Conservation (phyloP, 2,888 invertebrate species). For the Ctena decussata region DNA sequence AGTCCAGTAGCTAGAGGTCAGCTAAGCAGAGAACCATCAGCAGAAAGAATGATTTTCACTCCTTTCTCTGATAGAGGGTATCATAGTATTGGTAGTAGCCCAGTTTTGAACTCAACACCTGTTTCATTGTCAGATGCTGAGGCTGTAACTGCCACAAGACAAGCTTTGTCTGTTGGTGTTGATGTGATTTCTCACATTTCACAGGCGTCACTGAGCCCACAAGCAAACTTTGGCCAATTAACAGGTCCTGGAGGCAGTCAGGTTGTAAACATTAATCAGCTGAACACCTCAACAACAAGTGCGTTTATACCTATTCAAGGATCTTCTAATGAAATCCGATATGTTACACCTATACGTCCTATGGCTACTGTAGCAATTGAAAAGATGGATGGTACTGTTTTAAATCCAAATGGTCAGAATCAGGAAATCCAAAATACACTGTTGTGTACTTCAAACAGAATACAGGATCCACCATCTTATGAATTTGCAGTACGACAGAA, state of each 20-base stretch:
- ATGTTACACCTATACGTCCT: conserved; percentile 77
- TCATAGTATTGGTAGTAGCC: conserved; percentile 72
- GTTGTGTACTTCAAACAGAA: conserved; percentile 38
- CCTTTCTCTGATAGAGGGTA: conserved; percentile 77
- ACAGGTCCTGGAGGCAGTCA: not conserved
- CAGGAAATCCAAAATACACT: not conserved
- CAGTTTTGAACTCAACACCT: conserved; percentile 67
- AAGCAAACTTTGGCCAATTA: not conserved
- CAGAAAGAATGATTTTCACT: conserved; percentile 35
- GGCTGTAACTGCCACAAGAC: conserved; percentile 13
- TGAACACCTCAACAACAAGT: conserved; percentile 65
- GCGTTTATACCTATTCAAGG: conserved; percentile 81
- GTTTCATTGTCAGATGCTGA: conserved; percentile 38
- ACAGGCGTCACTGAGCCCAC: conserved; percentile 31
- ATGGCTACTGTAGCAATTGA: conserved; percentile 74
- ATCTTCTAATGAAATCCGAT: conserved; percentile 52
- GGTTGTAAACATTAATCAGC: conserved; percentile 17
- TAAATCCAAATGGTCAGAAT: conserved; percentile 3
- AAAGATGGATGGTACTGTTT: conserved; percentile 20
- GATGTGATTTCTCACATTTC: not conserved
- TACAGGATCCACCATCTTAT: conserved; percentile 62
- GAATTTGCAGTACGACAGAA: conserved; percentile 65
- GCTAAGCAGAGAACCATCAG: conserved; percentile 49
- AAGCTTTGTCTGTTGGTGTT: conserved; percentile 21
- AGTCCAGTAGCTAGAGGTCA: not conserved